phyloP scores from a whole-genome alignment of 2,888 invertebrate species.

The Parnassius mnemosyne region DNA sequence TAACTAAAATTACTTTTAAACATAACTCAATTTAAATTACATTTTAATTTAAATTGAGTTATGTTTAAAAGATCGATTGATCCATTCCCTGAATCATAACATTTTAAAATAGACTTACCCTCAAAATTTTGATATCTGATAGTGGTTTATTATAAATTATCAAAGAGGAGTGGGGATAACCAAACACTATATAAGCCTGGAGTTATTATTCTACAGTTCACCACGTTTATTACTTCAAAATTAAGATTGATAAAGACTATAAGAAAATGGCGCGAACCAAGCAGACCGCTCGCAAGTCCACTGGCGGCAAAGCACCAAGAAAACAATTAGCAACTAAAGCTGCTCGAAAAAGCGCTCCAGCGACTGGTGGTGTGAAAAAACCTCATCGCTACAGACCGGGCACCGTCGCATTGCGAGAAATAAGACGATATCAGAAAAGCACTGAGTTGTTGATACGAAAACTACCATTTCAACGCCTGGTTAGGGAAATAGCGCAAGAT shows the following conservation, averaged over 20 bases:
- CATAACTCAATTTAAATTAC: too few species aligned
- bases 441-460: constrained; percentile 86
- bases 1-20: too few species aligned
- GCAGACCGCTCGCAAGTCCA: constrained; percentile 87
- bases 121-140: neutral
- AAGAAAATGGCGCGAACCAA: constrained; percentile 85
- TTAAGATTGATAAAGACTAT: constrained; percentile 6
- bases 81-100: too few species aligned
- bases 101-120: neutral
- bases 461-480: constrained; percentile 86
- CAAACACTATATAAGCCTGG: constrained; percentile 4
- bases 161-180: neutral
- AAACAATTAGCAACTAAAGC: constrained; percentile 87
- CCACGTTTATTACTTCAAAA: neutral
- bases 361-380: constrained; percentile 87
- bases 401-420: constrained; percentile 85
- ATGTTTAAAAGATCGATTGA: too few species aligned
- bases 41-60: too few species aligned
- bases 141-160: neutral
- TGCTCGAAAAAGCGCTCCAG: constrained; percentile 85
- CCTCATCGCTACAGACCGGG: constrained; percentile 86
- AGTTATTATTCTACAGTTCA: neutral
- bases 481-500: constrained; percentile 87
- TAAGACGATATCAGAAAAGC: constrained; percentile 86
- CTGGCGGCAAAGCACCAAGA: constrained; percentile 87